Base-by-base conservation (phyloP, 2,113 vertebrate genomes). In the Lonchura striata region DNA sequence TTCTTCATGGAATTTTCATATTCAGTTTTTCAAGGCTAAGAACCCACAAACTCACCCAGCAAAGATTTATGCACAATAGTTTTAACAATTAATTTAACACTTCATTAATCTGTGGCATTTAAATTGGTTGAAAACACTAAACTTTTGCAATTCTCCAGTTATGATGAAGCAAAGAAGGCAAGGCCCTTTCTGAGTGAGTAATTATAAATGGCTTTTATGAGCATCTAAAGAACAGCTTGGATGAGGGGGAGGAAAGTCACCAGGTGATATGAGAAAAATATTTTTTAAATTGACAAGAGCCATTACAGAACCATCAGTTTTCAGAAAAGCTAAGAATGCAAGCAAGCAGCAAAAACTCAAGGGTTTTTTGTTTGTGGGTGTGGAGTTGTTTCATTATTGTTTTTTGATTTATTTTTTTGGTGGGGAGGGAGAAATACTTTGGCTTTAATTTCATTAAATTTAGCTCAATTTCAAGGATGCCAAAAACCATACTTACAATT, bases 361-460 rank as follows among this genome's bases (percentile, higher is more conserved):
- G 24, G 3, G 2, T 3, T 54, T 37, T 74, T 64, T 2, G 7
- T 35, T 81, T 57, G 30, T 37, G 42, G 27, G 11, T 0, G 0
- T 41, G 15, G 9, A 15, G 5, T 28, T 76, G 15, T 19, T 74
- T 57, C 37, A 21, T 70, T 31, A 9, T 6, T 44, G 4, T 3
- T 3, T 63, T 63, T 39, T 44, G 24, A n/a, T 20, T 61, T 37
- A 31, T 56, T 83, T 71, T 68, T 68, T 50, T 11, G 3, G 2
- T 3, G 46, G 8, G 12, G 10, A 13, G 14, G 11, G n/a, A 81
- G 23, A 22, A 65, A 8, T 49, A 12, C 18, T 69, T 54, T 61
- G 50, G 2, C 72, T 93, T 63, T 82, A 18, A 74, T 63, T 53
- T 82, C 31, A 28, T 59, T 44, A 44, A 31, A 77, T 63, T 63